Evolutionary conservation across 2,888 invertebrate species (phyloP), one percentile per base, ranked within the genome.

Genomic region (Lamellibrachia columna): DNA sequence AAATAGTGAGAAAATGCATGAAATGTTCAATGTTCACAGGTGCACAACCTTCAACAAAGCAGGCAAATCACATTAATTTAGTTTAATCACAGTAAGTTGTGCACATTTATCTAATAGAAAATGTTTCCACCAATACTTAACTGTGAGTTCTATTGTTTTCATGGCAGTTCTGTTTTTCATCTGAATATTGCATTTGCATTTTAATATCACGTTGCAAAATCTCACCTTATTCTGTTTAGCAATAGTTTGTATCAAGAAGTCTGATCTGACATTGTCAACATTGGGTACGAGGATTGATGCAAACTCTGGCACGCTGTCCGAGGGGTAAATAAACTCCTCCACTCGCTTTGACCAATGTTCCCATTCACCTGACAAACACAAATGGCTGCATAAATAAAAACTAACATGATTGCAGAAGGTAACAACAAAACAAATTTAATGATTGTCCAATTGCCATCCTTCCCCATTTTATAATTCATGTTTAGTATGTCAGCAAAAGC

Each of bases 231-330:
- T 97, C 95, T 98, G 98, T 94, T 98, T 98, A 0, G 98, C 98
- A 94, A 98, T 98, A 1, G 97, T 97, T 92, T 98, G 97, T 92
- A 98, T 98, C 53, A 98, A 97, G 96, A 98, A 98, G n/a, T 97
- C 97, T 4, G 98, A 98, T 94, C 98, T 97, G 0, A 98, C 98
- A 96, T 98, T 98, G 96, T 98, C 98, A 1, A 98, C 97, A 96
- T 98, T 98, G 0, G 98, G 98, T 0, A 98, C 98, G 92, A 98
- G 97, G 95, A 98, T 98, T 8, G 97, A 97, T 7, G 98, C 97
- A 96, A 98, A 98, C 95, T 98, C 98, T 7, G 98, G 97, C 90
- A 98, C 98, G 98, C 92, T 93, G 92, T 96, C 96, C 52, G 94
- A 93, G 4, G 96, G 95, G 92, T 96, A 96, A 90, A 95, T 93